phyloP scores from a whole-genome alignment of 2,797 vertebrate species.

The Carcharodon carcharias region DNA sequence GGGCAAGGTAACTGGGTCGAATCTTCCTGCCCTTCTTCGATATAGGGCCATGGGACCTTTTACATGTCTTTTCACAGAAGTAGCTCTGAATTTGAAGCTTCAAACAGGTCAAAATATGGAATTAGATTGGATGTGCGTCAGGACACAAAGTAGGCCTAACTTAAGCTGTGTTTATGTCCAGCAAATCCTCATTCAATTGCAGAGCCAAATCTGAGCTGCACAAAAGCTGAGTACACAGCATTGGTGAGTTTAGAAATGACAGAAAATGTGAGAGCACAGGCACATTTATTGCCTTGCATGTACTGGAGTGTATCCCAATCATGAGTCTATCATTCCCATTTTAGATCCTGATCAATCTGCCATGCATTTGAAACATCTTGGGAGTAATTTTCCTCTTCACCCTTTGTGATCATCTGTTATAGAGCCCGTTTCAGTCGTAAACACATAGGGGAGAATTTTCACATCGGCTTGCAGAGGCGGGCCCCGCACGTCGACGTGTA shows the following conservation, averaged over 20 bases:
- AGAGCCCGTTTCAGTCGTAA: neutral
- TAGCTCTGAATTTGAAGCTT: neutral
- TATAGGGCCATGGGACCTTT: neutral
- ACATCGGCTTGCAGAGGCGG: too few species aligned
- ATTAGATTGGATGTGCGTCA: neutral
- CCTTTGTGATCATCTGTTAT: neutral
- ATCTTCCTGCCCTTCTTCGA: neutral
- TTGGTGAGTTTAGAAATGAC: neutral
- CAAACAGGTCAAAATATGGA: neutral
- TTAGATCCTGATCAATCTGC: neutral
- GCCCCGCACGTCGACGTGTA: too few species aligned
- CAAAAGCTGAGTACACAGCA: neutral
- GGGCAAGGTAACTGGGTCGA: neutral
- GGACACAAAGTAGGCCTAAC: neutral
- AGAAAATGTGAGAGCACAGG: neutral
- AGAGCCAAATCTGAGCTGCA: neutral
- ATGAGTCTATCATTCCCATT: neutral
- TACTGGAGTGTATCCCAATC: neutral
- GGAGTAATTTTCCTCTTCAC: neutral
- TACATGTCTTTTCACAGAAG: slow-evolving; percentile 37
- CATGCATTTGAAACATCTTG: neutral
- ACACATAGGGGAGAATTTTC: too few species aligned
- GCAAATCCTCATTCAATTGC: neutral
- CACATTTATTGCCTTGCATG: neutral
- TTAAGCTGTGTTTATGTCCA: neutral